These are phyloP conservation scores for Papilio polyxenes DNA, from an alignment of 1,140 invertebrate species.

Conservation along the genomic window DNA sequence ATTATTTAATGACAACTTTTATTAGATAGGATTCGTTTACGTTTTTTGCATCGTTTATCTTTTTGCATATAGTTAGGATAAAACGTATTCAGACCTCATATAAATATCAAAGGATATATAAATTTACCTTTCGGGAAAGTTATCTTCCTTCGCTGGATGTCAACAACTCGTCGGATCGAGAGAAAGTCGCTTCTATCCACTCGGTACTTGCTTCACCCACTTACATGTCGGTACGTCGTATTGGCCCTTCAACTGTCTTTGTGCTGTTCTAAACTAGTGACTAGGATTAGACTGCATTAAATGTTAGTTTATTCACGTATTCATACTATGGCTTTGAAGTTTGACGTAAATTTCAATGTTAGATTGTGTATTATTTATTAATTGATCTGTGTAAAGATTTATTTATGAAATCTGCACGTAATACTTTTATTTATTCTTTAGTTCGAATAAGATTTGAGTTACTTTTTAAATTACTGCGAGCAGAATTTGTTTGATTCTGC, in stretches of 20 bases:
- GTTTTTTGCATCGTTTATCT: too few species aligned
- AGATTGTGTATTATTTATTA: too few species aligned
- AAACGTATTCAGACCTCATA: background rate
- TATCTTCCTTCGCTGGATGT: background rate
- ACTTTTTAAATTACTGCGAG: background rate
- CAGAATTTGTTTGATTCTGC: background rate
- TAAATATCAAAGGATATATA: background rate
- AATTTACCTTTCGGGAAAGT: background rate
- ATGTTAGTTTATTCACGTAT: background rate
- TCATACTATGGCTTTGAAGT: background rate
- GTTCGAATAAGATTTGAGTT: too few species aligned
- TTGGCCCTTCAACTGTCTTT: background rate
- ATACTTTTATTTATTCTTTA: too few species aligned
- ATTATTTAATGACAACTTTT: too few species aligned
- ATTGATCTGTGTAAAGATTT: too few species aligned
- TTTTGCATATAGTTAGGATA: too few species aligned
- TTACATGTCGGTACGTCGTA: background rate
- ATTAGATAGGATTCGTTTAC: too few species aligned
- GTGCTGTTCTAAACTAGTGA: background rate
- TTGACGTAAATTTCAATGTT: too few species aligned
- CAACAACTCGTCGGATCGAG: background rate
- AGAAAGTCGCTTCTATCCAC: background rate
- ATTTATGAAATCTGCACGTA: too few species aligned
- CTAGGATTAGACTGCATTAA: background rate
- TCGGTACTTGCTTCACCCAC: background rate